Evolutionary conservation across 2,113 vertebrate species (phyloP), one percentile per base, ranked within the genome.

Genomic region (Pampusana beccarii): DNA sequence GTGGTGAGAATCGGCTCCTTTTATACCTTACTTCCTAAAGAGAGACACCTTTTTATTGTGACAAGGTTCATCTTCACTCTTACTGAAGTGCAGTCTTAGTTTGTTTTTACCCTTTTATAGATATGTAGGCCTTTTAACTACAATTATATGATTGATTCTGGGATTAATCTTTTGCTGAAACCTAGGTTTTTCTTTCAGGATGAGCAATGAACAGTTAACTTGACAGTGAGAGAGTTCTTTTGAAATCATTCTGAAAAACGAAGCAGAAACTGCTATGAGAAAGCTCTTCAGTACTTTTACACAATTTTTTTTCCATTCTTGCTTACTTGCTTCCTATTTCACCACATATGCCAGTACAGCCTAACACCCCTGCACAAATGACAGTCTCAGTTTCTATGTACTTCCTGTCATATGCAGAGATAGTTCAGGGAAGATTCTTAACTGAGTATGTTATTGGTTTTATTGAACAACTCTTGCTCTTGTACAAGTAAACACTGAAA

Each of bases 291-390:
- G 18, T 24, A 61, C 28, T 60, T 44, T 4, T 7, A 17, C 3
- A 24, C 12, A 7, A 13, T 31, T 29, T 48, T 25, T 40, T 29
- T 6, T 4, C 16, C 18, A 20, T 38, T 75, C 15, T 46, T 69
- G 29, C 42, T 62, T 40, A 11, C 61, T 90, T 64, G 38, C 18
- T 90, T 75, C n/a, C 42, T 51, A 38, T 57, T 1, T 44, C 54
- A 26, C 50, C 72, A 7, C 3, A 1, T 2, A 7, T 4, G 2
- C 21, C 60, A 44, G 26, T 21, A 21, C 0, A 88, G 25, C 10
- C 23, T 26, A 58, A 58, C 2, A 28, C 0, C 8, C 28, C 50
- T 18, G 29, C 21, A 31, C 5, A 70, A 42, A n/a, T 14, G 26
- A 20, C 16, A 56, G n/a, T 11, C 19, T 75, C 61, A 6, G 7